Percentiles rank a stretch among this genome's conserved stretches.
phyloP scores from a whole-genome alignment of 2,797 vertebrate species.

The Neostethus bicornis region DNA sequence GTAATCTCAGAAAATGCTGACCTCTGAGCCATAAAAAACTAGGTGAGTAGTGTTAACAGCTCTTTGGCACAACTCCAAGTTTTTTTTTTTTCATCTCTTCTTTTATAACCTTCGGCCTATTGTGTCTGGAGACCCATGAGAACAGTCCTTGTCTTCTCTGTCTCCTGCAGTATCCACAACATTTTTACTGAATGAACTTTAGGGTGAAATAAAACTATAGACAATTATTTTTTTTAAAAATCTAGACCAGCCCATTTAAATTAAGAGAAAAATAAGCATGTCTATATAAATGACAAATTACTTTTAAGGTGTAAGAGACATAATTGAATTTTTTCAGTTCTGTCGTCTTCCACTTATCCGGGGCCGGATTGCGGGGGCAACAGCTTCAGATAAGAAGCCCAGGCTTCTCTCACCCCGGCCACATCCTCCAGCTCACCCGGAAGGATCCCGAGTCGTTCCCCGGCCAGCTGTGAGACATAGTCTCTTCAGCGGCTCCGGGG shows the following conservation, averaged over 20 bases:
- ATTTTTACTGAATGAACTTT: constrained; percentile 29
- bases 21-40: constrained; percentile 69
- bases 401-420: no score
- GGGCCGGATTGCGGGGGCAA: no score
- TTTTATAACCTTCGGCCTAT: constrained; percentile 58
- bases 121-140: constrained; percentile 37
- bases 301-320: no score
- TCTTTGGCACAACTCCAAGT: constrained; percentile 41
- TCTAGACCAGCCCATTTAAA: constrained; percentile 5
- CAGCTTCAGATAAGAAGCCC: no score
- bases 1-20: constrained; percentile 80
- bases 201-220: constrained; percentile 47
- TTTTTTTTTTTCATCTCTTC: constrained; percentile 23
- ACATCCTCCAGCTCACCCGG: no score
- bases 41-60: constrained; percentile 70
- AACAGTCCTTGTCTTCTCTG: constrained; percentile 38
- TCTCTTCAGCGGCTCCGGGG: no score
- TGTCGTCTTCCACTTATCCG: no score
- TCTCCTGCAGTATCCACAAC: constrained; percentile 28
- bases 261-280: no score
- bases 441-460: no score
- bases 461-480: no score
- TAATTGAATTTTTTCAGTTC: no score
- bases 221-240: constrained; percentile 5
- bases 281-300: no score